Base-by-base conservation (phyloP, 2,888 invertebrate species). In the Eupsilia transversa region DNA sequence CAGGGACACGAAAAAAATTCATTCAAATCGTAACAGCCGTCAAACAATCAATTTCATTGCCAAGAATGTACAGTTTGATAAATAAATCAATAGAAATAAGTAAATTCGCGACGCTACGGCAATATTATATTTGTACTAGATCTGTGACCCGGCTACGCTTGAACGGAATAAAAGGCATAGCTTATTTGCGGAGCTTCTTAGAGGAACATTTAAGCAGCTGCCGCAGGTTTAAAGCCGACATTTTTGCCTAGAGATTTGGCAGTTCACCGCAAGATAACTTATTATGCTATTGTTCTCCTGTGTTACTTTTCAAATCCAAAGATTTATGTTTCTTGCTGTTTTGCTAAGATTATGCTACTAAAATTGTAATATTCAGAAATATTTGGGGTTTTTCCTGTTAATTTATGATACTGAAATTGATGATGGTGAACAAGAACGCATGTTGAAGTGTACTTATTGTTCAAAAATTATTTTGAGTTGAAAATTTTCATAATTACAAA, bases 141-240 rank as follows among this genome's bases (percentile, higher is more conserved):
- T 95, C 92, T 93, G 93, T 93, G 95, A 94, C 96, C 95, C 92
- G 94, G 94, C 95, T 93, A 95, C 94, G 96, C 92, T 93, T 92
- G 91, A 94, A 90, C 90, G 93, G 89, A 87, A 90, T 93, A 94
- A 94, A 92, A 90, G 90, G 91, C 94, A 91, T 93, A 89, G 87
- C 91, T 91, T 93, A 94, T 93, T 93, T 88, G 91, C 84, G 86
- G 89, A 89, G 87, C 89, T 90, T 89, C 86, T 83, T 86, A 91
- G 90, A 89, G 87, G 88, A 89, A 89, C 80, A 82, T 89, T 90
- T 83, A 70, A 80, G 81, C 89, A 91, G 91, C 90, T 89, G 91
- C 86, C 67, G 43, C 75, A 83, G 79, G 84, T 86, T 87, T 65
- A 69, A 80, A 72, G 72, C 80, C 79, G 76, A 66, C 82, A 80